Evolutionary conservation across 2,888 invertebrate genomes (phyloP), one percentile per base, ranked within the genome.

Genomic region (Mallateleia sp.): DNA sequence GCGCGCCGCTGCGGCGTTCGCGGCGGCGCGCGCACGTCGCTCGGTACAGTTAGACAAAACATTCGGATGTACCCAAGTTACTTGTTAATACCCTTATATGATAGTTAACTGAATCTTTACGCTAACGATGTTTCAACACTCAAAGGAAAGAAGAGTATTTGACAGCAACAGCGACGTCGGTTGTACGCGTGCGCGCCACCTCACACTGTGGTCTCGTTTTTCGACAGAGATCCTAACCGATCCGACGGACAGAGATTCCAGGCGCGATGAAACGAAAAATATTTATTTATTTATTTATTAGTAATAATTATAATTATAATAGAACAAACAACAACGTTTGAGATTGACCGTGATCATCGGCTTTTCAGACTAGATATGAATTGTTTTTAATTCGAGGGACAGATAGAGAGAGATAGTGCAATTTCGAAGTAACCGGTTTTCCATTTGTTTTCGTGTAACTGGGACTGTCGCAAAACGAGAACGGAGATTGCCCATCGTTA

Each of bases 1-100:
- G n/a, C n/a, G n/a, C n/a, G n/a, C n/a, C n/a, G n/a, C n/a, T n/a
- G n/a, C n/a, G n/a, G n/a, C n/a, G n/a, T n/a, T n/a, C n/a, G n/a
- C n/a, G n/a, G n/a, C n/a, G n/a, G n/a, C n/a, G n/a, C n/a, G n/a
- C n/a, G n/a, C n/a, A n/a, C n/a, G n/a, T n/a, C 85, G 80, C 83
- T 77, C 80, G 80, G 67, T 87, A 79, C 77, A 85, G 66, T 79
- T 78, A 72, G 81, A 81, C 64, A 62, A 71, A 81, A 71, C 81
- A 77, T 77, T 81, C 77, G 81, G 77, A 85, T 85, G 82, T 85
- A 88, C 87, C 89, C 88, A 90, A 89, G 89, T 89, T 89, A 91
- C 85, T 88, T 88, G 89, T 91, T 90, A 91, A 92, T 91, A 91
- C 91, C 90, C 90, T 91, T 90, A 89, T 74, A 81, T 85, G 77